Evolutionary conservation across 2,113 vertebrate genomes (phyloP), one percentile per base, ranked within the genome.

Genomic region (Salvelinus namaycush): DNA sequence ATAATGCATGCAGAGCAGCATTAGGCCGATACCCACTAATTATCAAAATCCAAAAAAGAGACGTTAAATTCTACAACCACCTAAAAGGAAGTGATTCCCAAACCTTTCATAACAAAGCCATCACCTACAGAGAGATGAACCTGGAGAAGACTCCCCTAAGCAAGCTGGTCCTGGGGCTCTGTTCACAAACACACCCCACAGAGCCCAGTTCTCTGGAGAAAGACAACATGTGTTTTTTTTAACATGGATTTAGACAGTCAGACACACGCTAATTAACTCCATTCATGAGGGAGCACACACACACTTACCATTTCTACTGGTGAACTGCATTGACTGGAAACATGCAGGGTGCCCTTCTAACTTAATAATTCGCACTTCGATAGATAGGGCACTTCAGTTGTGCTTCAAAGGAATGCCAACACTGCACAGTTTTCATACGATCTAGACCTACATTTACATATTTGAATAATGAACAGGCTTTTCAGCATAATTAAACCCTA

Each of bases 351-450:
- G 78, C 31, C 65, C 12, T 39, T 39, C 76, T 6, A 60, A 81
- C 76, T 87, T 85, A 85, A 87, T 86, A 83, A 88, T 89, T 88
- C 73, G 88, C 79, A 67, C 70, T 68, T 51, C 31, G 64, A 78
- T 62, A 44, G 39, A 39, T 8, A 72, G 68, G 76, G 51, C 29
- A 76, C 82, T 79, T 72, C 62, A 57, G 64, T 69, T 39, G 76
- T 69, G 82, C 68, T 84, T 88, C 83, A 87, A 86, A 82, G 79
- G 1, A 54, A 73, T 79, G 86, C 82, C 73, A 14, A 85, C 74
- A 60, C 68, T 72, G 73, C 73, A 60, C 79, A 7, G 39, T 39
- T 20, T 22, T 13, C 5, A 48, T 4, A 12, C 13, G n/a, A 49
- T 86, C 76, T 82, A 78, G 79, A 73, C 80, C 29, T 31, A 1